Conservation (phyloP, 2,888 invertebrate genomes). For the Cryptophagus acutangulus region DNA sequence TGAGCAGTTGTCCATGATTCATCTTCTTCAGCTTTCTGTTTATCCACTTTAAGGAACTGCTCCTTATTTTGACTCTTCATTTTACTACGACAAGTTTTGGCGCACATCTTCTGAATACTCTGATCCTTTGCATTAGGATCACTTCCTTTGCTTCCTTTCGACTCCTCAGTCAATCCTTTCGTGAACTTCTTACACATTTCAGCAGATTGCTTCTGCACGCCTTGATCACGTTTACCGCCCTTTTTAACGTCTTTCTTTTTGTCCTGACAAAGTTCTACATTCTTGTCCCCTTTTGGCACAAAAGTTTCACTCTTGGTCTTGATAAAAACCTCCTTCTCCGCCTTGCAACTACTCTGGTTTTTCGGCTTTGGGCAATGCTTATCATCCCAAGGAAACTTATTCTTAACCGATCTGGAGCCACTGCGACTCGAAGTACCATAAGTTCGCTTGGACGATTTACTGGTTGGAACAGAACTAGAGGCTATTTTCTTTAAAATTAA, state of each 20-base stretch:
- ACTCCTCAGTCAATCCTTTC: not conserved
- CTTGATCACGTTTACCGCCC: conserved; percentile 7
- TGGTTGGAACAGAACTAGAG: no score
- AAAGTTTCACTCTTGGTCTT: not conserved
- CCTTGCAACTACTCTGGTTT: no score
- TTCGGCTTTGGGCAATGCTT: no score
- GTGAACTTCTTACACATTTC: conserved; percentile 3
- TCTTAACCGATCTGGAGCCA: no score
- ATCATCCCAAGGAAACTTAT: no score
- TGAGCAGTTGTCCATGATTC: no score
- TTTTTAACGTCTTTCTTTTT: conserved; percentile 3
- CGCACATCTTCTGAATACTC: not conserved
- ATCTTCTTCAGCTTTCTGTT: conserved; percentile 3
- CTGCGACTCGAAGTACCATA: no score
- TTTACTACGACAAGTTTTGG: not conserved
- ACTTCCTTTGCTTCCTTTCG: conserved; percentile 13
- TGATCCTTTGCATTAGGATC: not conserved
- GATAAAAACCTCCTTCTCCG: no score
- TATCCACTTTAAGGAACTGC: not conserved
- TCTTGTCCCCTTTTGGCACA: not conserved
- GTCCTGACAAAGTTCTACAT: not conserved
- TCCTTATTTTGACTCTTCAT: not conserved
- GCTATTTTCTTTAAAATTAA: no score
- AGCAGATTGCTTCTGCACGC: conserved; percentile 16
- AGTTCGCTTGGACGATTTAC: no score